Evolutionary conservation across 2,113 vertebrate species (phyloP), one percentile per base, ranked within the genome.

Genomic region (Brachypodius melanocephalos): DNA sequence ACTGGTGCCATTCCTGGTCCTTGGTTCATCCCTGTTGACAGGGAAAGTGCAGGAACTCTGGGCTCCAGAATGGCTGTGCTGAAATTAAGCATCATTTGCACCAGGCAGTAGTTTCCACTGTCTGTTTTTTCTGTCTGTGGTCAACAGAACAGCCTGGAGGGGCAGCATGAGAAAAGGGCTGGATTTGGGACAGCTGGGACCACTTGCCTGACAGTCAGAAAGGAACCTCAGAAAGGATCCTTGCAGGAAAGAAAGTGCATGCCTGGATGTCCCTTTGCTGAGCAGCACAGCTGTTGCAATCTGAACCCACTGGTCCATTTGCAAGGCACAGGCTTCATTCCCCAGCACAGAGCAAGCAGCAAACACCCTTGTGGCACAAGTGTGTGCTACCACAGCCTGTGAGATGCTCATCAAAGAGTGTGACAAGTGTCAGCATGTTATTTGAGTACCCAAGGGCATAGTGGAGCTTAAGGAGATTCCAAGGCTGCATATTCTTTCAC

Each of bases 401-500:
- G 54, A 82, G 54, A 74, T 65, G 62, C 36, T 58, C 49, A 51
- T 65, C 81, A 79, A 92, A 94, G 77, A 0, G 0, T 45, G 38
- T 54, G 72, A 48, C 94, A 93, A 32, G 5, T 93, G 93, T 89
- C 91, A 88, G 62, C 25, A 1, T 13, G 81, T 72, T 87, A 96
- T 91, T 52, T 75, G 62, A 95, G 86, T 82, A 59, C 34, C 42
- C 69, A 75, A 85, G 71, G 84, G 32, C 69, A 89, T 5, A 57
- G 38, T 6, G 12, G 48, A 85, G 68, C 31, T 66, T 85, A 89
- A 97, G 91, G 66, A 91, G 84, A 93, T 95, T 91, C 89, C 86
- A 95, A 94, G 84, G 76, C 65, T 90, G 71, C 62, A 86, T 76
- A 73, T 76, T 48, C 40, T 93, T 87, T 85, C 54, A 34, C 77